phyloP scores from a whole-genome alignment of 2,113 vertebrate species.

The Sapayoa aenigma region DNA sequence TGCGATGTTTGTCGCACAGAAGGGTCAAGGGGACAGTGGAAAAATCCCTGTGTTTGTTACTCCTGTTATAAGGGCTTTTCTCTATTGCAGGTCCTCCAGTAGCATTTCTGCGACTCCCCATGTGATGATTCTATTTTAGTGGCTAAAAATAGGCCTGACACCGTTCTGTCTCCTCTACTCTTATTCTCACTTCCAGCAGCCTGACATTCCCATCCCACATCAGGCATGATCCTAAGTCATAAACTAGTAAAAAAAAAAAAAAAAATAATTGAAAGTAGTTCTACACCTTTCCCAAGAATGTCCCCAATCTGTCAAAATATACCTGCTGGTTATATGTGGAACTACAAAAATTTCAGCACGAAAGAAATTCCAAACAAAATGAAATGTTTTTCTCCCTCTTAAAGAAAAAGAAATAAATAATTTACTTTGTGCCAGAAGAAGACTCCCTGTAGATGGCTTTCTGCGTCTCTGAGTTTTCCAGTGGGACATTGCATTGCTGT shows the following conservation, averaged over 20 bases:
- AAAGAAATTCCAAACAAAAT: background rate
- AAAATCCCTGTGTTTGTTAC: conserved; percentile 14
- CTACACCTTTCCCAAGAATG: background rate
- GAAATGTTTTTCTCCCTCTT: conserved; percentile 18
- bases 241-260: background rate
- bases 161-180: background rate
- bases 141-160: conserved; percentile 17
- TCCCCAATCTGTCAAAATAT: background rate
- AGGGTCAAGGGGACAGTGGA: conserved; percentile 29
- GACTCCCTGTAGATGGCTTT: background rate
- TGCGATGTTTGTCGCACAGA: conserved; percentile 32
- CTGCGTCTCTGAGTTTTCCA: background rate
- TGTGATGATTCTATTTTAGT: conserved; percentile 16
- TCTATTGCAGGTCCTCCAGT: conserved; percentile 49
- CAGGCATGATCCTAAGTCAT: conserved; percentile 25
- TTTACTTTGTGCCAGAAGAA: background rate
- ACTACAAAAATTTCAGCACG: background rate
- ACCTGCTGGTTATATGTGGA: background rate
- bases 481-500: background rate
- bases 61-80: conserved; percentile 48
- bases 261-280: background rate
- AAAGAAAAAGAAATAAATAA: background rate
- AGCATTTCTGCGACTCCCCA: conserved; percentile 20
- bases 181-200: conserved; percentile 39
- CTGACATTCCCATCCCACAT: background rate